Conservation (phyloP, 2,797 vertebrate species). For the Microtus agrestis region DNA sequence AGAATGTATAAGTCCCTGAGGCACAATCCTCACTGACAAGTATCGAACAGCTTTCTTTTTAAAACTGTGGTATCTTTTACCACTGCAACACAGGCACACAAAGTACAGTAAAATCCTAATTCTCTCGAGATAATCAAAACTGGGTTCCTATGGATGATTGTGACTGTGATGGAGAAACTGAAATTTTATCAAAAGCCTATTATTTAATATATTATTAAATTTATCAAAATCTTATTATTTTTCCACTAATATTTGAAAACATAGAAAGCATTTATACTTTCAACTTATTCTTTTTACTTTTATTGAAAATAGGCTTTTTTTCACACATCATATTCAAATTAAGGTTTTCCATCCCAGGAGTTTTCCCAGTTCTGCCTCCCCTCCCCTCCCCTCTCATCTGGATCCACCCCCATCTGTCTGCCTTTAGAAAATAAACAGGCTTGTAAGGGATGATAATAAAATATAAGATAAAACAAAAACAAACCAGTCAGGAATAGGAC, state of each 20-base stretch:
- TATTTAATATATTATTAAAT: neutral
- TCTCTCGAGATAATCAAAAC: neutral
- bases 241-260: neutral
- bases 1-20: neutral
- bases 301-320: neutral
- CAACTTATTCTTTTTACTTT: neutral
- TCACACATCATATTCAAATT: neutral
- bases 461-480: neutral
- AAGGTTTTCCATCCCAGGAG: neutral
- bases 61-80: neutral
- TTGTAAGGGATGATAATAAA: neutral
- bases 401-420: neutral
- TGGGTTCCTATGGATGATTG: neutral
- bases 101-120: neutral
- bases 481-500: neutral
- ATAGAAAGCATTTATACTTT: neutral
- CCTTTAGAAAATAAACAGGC: neutral
- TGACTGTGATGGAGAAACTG: neutral
- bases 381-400: neutral
- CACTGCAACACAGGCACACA: neutral
- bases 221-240: neutral
- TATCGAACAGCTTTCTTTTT: neutral
- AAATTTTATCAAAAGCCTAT: neutral
- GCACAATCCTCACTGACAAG: neutral
- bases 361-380: neutral